A percentile compares a stretch with the other conserved stretches of the same genome.
Evolutionary conservation across 2,797 vertebrate species (phyloP).

Genomic region (Enteromius thamalakanensis): DNA sequence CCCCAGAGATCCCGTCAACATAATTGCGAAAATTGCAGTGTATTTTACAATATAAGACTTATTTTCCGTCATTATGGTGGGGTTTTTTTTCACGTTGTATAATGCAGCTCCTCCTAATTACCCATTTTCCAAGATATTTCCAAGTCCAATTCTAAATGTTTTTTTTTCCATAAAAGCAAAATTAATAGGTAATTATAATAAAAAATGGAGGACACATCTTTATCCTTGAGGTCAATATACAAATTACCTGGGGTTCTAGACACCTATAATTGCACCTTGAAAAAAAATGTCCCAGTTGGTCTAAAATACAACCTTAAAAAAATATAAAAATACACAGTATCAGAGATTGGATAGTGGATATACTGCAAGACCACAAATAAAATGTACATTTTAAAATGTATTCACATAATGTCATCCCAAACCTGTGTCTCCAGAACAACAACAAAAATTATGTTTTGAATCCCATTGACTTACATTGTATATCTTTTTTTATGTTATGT

Average conservation of each 20-base stretch:
- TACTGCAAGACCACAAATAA: background rate
- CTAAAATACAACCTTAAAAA: background rate
- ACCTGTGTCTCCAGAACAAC: background rate
- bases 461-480: background rate
- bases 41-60: conserved; percentile 55
- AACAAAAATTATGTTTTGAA: no score
- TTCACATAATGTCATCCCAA: background rate
- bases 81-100: conserved; percentile 33
- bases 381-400: background rate
- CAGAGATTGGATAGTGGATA: background rate
- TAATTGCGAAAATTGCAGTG: conserved; percentile 55
- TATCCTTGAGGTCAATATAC: background rate
- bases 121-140: conserved; percentile 45
- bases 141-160: background rate
- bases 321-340: background rate
- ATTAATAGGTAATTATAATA: conserved; percentile 12
- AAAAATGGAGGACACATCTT: background rate
- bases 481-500: background rate
- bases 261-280: background rate
- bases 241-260: conserved; percentile 13
- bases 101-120: conserved; percentile 52
- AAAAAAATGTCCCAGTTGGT: background rate
- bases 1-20: conserved; percentile 47
- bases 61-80: conserved; percentile 55
- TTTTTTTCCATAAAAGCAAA: background rate